A percentile compares a stretch with the other conserved stretches of the same genome.
Evolutionary conservation across 2,888 invertebrate species (phyloP).

Genomic region (Altica lythri): DNA sequence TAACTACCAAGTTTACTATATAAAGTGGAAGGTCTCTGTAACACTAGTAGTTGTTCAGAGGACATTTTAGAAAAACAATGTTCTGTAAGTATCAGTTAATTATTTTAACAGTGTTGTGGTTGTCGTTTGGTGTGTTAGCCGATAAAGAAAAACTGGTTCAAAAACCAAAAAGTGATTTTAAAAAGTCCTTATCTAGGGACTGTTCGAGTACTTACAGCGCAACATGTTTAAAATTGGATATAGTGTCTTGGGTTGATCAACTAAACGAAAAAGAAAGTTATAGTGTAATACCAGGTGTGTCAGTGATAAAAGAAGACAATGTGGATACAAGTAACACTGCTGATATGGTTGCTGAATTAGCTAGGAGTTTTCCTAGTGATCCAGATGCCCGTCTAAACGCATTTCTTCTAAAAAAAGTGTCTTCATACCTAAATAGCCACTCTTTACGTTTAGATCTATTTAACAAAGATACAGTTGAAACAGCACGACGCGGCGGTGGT

Average conservation of each 20-base stretch:
- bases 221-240: conserved; percentile 79
- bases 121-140: conserved; percentile 22
- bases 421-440: conserved; percentile 73
- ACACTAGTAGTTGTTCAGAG: conserved; percentile 35
- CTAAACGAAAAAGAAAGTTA: conserved; percentile 72
- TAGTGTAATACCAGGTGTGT: conserved; percentile 73
- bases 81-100: conserved; percentile 34
- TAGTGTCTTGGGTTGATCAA: conserved; percentile 76
- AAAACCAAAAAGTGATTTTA: conserved; percentile 47
- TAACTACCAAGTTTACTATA: conserved; percentile 43
- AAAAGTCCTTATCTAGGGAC: conserved; percentile 55
- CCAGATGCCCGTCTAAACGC: conserved; percentile 77
- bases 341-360: conserved; percentile 75
- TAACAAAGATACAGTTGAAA: conserved; percentile 65
- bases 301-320: conserved; percentile 69
- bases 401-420: conserved; percentile 72
- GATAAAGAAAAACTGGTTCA: conserved; percentile 30
- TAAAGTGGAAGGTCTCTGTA: conserved; percentile 30
- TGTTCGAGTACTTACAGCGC: conserved; percentile 68
- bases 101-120: conserved; percentile 28
- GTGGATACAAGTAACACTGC: conserved; percentile 62
- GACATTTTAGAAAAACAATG: conserved; percentile 35
- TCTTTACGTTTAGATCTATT: conserved; percentile 71
- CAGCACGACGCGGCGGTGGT: conserved; percentile 50
- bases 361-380: conserved; percentile 75